These are phyloP conservation scores for Rhineura floridana DNA, from an alignment of 2,113 vertebrate genomes.

Conservation along the genomic window DNA sequence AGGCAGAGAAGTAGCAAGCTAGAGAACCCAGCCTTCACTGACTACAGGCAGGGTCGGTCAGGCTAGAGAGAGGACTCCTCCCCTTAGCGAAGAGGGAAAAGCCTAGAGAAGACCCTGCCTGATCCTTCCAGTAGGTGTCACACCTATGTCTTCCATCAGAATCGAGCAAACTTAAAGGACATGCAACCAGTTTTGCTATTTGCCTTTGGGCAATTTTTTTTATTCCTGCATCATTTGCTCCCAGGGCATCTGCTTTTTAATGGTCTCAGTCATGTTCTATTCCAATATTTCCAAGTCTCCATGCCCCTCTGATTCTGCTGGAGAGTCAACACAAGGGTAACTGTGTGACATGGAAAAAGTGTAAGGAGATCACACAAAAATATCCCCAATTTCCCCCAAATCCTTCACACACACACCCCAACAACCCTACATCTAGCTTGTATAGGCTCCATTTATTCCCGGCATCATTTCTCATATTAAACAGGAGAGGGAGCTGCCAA, in stretches of 20 bases:
- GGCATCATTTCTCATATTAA: neutral
- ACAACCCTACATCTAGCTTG: neutral
- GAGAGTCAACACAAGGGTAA: neutral
- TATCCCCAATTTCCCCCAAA: too few species aligned
- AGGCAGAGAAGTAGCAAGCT: too few species aligned
- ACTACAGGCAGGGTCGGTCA: too few species aligned
- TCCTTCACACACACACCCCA: neutral
- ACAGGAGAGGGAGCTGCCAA: slow-evolving; percentile 62
- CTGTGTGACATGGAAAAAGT: neutral
- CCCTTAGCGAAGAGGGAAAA: too few species aligned
- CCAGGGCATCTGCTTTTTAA: neutral
- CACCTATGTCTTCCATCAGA: too few species aligned
- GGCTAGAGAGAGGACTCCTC: too few species aligned
- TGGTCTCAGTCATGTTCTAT: too few species aligned
- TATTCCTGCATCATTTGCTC: neutral
- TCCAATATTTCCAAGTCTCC: neutral
- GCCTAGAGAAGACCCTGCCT: too few species aligned
- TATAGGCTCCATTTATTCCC: neutral
- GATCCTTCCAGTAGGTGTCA: too few species aligned
- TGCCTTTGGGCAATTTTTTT: neutral
- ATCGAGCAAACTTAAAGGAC: too few species aligned
- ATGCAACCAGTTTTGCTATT: neutral
- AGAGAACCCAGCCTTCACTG: too few species aligned
- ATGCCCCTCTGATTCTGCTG: neutral
- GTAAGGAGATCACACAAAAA: too few species aligned